phyloP scores from a whole-genome alignment of 1,140 invertebrate genomes.

The Trichonephila clavata region DNA sequence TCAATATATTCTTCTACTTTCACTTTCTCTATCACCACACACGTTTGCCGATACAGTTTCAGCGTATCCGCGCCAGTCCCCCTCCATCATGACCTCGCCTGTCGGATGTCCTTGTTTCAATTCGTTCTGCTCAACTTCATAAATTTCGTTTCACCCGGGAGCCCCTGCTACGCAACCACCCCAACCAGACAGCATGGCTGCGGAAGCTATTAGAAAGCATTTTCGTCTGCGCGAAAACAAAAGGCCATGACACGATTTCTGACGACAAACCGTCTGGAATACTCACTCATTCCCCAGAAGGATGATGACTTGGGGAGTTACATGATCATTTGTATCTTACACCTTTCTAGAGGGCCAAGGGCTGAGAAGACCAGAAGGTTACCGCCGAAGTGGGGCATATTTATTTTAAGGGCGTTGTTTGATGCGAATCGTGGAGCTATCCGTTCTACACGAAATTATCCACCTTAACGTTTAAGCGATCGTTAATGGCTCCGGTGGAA shows the following conservation, averaged over 20 bases:
- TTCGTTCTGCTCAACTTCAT: slow-evolving; percentile 7
- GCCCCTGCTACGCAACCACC: neutral
- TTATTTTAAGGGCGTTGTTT: slow-evolving; percentile 49
- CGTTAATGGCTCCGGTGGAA: slow-evolving; percentile 17
- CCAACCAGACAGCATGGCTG: slow-evolving; percentile 54
- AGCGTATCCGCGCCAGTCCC: neutral
- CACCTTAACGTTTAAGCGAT: neutral
- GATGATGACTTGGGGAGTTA: slow-evolving; percentile 18
- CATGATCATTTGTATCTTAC: neutral
- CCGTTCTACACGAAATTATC: neutral
- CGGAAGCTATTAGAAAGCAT: slow-evolving; percentile 49
- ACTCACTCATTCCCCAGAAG: neutral
- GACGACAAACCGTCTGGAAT: slow-evolving; percentile 66
- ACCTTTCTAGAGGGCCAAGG: slow-evolving; percentile 32
- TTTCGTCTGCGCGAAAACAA: slow-evolving; percentile 42
- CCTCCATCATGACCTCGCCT: slow-evolving; percentile 38
- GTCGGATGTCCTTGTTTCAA: slow-evolving; percentile 58
- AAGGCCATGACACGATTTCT: slow-evolving; percentile 56
- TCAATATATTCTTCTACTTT: neutral
- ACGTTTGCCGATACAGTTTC: neutral
- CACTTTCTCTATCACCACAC: neutral
- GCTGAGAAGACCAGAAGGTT: slow-evolving; percentile 6
- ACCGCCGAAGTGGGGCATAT: slow-evolving; percentile 35
- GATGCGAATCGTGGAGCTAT: neutral
- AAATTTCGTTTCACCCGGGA: neutral